phyloP scores from a whole-genome alignment of 1,140 invertebrate genomes.

The Drosophila bocqueti region DNA sequence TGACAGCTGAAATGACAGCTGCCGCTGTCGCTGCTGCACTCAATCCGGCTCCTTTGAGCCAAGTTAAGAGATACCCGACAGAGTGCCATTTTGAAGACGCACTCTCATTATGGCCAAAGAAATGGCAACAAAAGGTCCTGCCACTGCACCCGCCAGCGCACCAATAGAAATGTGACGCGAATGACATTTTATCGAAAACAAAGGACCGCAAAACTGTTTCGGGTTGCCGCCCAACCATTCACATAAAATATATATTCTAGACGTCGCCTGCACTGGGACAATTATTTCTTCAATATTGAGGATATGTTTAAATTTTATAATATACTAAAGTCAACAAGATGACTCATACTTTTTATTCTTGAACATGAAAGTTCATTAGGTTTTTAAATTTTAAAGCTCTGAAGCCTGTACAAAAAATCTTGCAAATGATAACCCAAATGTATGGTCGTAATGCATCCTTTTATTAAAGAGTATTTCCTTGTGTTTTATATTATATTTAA shows the following conservation, averaged over 20 bases:
- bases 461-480: no score
- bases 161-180: slow-evolving; percentile 48
- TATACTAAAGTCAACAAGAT: no score
- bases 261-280: not conserved
- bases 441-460: no score
- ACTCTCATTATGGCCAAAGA: slow-evolving; percentile 56
- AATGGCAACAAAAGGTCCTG: slow-evolving; percentile 55
- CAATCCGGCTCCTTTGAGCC: slow-evolving; percentile 48
- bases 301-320: no score
- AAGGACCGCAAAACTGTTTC: slow-evolving; percentile 40
- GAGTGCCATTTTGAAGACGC: slow-evolving; percentile 50
- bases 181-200: slow-evolving; percentile 53
- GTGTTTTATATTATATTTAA: not conserved
- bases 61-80: slow-evolving; percentile 17
- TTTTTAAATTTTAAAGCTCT: no score
- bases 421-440: no score
- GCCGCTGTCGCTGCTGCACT: slow-evolving; percentile 38
- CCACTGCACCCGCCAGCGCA: slow-evolving; percentile 18
- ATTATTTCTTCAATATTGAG: not conserved
- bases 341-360: no score
- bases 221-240: slow-evolving; percentile 7
- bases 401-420: no score
- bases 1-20: slow-evolving; percentile 70
- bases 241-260: slow-evolving; percentile 1
- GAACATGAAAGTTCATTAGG: no score